phyloP scores from a whole-genome alignment of 2,888 invertebrate genomes.

The Brachycybe producta region DNA sequence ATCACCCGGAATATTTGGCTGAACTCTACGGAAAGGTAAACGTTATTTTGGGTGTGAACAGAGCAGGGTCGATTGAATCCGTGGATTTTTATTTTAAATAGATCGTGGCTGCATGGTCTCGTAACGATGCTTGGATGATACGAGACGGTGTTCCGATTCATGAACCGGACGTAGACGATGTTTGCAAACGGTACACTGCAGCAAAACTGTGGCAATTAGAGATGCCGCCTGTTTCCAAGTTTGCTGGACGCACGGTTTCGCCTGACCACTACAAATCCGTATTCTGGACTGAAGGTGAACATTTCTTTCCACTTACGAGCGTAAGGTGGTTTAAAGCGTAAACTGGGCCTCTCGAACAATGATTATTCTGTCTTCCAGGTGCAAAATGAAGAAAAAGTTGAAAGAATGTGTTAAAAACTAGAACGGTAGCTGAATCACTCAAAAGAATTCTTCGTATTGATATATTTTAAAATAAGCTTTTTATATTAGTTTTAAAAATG shows the following conservation, averaged over 20 bases:
- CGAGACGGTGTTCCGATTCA: constrained; percentile 5
- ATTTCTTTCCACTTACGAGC: neutral
- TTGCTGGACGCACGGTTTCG: constrained; percentile 5
- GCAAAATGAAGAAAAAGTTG: too few species aligned
- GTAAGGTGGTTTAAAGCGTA: too few species aligned
- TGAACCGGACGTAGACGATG: constrained; percentile 10
- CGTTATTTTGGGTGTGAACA: neutral
- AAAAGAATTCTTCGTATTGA: too few species aligned
- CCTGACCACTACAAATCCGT: constrained; percentile 12
- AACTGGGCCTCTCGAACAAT: too few species aligned
- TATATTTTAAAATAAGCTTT: too few species aligned
- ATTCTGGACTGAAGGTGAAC: constrained; percentile 8
- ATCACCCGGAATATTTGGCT: constrained; percentile 7
- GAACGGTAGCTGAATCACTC: too few species aligned
- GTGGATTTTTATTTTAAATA: neutral
- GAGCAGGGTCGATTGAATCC: neutral
- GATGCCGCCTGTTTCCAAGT: constrained; percentile 4
- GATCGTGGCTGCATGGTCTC: neutral
- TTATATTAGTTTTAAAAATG: too few species aligned
- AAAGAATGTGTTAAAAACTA: too few species aligned
- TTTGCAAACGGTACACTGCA: constrained; percentile 9
- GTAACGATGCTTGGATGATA: constrained; percentile 10
- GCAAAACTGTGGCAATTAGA: constrained; percentile 11
- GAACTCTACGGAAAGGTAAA: constrained; percentile 9
- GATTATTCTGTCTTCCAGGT: too few species aligned